A percentile compares a stretch with the other conserved stretches of the same genome.
These are phyloP conservation scores for Galagoides demidoff DNA, from an alignment of 2,797 vertebrate genomes.

Conservation along the genomic window DNA sequence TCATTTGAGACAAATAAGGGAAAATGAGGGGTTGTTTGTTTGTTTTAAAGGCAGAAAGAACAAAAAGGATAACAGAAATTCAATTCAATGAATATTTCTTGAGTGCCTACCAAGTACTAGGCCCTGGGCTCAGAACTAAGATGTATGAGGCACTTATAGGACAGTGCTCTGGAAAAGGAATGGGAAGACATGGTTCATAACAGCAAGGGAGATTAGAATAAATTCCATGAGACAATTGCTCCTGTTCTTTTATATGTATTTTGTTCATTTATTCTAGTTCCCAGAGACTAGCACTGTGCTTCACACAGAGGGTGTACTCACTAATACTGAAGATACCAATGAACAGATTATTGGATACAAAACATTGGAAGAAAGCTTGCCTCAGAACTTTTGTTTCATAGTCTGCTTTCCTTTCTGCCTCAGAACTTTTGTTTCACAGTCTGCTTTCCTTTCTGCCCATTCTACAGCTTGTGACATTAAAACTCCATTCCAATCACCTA, in stretches of 20 bases:
- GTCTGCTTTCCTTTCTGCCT: background rate
- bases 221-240: background rate
- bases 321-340: background rate
- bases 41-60: constrained; percentile 29
- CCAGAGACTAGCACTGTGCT: background rate
- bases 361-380: background rate
- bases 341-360: background rate
- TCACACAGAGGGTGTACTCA: background rate
- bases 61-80: constrained; percentile 58
- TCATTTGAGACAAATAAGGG: constrained; percentile 52
- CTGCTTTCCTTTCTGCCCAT: background rate
- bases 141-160: background rate
- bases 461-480: background rate
- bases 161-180: background rate
- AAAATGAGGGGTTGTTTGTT: background rate
- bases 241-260: background rate
- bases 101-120: background rate
- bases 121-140: background rate
- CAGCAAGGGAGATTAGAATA: background rate
- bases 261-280: background rate
- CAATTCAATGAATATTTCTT: constrained; percentile 56
- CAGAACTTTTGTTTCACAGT: background rate
- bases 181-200: background rate
- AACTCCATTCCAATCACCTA: background rate
- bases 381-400: background rate